These are phyloP conservation scores for Lasioglossum baleicum DNA, from an alignment of 1,140 invertebrate genomes.

Conservation along the genomic window DNA sequence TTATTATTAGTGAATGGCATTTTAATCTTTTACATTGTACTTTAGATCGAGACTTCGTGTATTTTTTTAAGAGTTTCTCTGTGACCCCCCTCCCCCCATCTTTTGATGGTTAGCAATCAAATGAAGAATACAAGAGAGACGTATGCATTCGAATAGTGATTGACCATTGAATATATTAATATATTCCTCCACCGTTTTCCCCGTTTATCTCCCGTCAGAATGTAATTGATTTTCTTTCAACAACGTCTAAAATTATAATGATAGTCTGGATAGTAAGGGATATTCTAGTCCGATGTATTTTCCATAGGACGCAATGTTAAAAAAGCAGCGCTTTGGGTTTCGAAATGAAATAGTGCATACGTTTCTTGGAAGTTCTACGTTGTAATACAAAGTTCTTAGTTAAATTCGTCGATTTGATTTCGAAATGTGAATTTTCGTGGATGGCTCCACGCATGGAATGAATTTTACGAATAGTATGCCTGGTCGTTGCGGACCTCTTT, in stretches of 20 bases:
- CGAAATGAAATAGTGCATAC: conserved; percentile 37
- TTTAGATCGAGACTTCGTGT: conserved; percentile 29
- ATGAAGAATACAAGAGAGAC: conserved; percentile 50
- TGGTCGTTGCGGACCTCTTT: background rate
- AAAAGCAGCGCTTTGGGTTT: background rate
- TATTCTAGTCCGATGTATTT: conserved; percentile 26
- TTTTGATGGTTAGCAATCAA: background rate
- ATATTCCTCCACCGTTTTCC: background rate
- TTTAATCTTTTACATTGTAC: conserved; percentile 57
- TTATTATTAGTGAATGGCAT: conserved; percentile 50
- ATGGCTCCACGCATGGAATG: background rate
- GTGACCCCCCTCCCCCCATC: background rate
- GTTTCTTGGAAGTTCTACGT: conserved; percentile 55
- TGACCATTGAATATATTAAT: conserved; percentile 25
- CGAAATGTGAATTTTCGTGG: conserved; percentile 1
- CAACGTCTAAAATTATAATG: background rate
- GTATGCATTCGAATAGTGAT: conserved; percentile 50
- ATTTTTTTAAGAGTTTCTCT: conserved; percentile 18
- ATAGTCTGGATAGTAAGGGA: background rate
- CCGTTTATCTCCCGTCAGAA: conserved; percentile 20
- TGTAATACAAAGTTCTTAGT: conserved; percentile 26
- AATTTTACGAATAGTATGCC: background rate
- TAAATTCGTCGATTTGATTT: conserved; percentile 15
- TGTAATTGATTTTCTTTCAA: conserved; percentile 4
- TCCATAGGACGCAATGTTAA: background rate